phyloP scores from a whole-genome alignment of 2,113 vertebrate genomes.

The Salvelinus alpinus region DNA sequence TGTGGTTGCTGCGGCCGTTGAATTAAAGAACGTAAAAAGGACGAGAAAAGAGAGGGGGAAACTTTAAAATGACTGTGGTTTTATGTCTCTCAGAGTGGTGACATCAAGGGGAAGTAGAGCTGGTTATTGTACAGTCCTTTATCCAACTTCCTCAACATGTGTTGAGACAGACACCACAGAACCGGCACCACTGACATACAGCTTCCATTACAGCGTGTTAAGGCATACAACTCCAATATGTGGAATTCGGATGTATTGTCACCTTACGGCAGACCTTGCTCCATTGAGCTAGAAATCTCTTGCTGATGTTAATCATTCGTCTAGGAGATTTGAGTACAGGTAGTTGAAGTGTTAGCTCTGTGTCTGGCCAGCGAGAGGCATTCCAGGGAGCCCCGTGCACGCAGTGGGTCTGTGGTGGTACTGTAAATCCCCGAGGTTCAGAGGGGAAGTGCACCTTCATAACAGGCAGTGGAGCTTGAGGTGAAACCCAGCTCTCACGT shows the following conservation, averaged over 20 bases:
- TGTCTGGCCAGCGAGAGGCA: slow-evolving; percentile 10
- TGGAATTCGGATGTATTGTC: too few species aligned
- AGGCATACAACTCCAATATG: too few species aligned
- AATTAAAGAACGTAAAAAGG: slow-evolving; percentile 66
- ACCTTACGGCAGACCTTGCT: too few species aligned
- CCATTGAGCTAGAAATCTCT: too few species aligned
- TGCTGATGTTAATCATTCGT: too few species aligned
- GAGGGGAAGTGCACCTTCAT: slow-evolving; percentile 5
- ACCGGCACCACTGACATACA: too few species aligned
- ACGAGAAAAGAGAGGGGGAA: slow-evolving; percentile 42
- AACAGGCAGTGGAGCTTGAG: slow-evolving; percentile 51
- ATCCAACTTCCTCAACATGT: too few species aligned
- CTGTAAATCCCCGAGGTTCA: slow-evolving; percentile 47
- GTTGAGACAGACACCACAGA: too few species aligned
- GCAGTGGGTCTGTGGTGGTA: slow-evolving; percentile 22
- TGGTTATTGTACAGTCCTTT: not conserved
- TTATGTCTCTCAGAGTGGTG: slow-evolving; percentile 32
- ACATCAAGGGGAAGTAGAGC: slow-evolving; percentile 15
- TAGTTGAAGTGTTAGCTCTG: too few species aligned
- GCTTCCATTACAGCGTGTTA: too few species aligned
- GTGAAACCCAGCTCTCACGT: slow-evolving; percentile 41
- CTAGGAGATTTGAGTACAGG: too few species aligned
- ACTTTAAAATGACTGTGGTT: slow-evolving; percentile 48
- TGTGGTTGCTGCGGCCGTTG: slow-evolving; percentile 63
- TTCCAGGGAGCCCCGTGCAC: slow-evolving; percentile 24